phyloP scores from a whole-genome alignment of 2,797 vertebrate species.

The Myioborus miniatus region DNA sequence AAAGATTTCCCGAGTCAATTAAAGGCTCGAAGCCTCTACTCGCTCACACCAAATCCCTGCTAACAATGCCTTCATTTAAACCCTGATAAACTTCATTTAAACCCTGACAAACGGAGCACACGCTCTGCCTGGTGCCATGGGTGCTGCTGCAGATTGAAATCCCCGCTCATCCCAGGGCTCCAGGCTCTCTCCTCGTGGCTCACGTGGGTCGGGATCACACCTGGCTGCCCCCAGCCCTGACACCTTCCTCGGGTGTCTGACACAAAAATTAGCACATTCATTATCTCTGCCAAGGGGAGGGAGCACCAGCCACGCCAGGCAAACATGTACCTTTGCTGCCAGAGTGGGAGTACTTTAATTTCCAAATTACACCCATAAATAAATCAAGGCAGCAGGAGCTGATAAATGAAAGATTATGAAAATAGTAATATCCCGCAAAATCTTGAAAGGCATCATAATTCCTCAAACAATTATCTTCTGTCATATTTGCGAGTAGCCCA shows the following conservation, averaged over 20 bases:
- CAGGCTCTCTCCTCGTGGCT: neutral
- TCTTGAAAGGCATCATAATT: constrained; percentile 67
- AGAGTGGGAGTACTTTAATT: constrained; percentile 56
- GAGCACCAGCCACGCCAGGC: neutral
- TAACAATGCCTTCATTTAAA: constrained; percentile 34
- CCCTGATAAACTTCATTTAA: constrained; percentile 2
- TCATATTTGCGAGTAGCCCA: constrained; percentile 58
- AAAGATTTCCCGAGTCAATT: constrained; percentile 62
- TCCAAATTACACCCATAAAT: constrained; percentile 60
- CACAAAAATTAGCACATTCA: constrained; percentile 32
- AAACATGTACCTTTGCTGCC: constrained; percentile 50
- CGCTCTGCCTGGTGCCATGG: neutral
- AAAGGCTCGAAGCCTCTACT: constrained; percentile 49
- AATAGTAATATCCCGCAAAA: constrained; percentile 61
- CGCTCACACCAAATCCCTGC: constrained; percentile 21
- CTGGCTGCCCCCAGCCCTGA: neutral
- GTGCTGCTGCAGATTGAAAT: neutral
- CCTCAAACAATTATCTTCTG: constrained; percentile 64
- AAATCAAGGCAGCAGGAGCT: constrained; percentile 28
- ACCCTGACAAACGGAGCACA: neutral
- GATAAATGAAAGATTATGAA: constrained; percentile 67
- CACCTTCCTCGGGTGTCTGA: neutral
- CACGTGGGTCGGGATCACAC: neutral
- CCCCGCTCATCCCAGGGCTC: neutral
- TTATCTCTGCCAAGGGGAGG: constrained; percentile 11